Evolutionary conservation across 2,113 vertebrate species (phyloP).

Genomic region (Macroglossus sobrinus): DNA sequence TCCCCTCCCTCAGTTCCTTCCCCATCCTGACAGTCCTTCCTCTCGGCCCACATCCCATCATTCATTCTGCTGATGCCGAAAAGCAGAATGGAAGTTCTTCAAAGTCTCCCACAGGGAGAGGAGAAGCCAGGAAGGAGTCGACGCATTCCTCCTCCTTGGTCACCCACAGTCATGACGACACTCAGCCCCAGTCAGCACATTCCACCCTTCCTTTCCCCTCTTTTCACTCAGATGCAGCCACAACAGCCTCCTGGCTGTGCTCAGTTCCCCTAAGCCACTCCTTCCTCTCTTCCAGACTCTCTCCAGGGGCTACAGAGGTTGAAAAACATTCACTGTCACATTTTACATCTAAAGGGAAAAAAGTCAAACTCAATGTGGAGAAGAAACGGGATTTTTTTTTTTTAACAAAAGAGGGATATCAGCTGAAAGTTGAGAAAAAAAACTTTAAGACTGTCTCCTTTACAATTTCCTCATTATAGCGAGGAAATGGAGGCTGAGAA

Average conservation of each 20-base stretch:
- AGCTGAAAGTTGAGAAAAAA: background rate
- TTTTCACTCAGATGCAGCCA: background rate
- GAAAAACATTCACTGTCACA: background rate
- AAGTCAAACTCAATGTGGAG: background rate
- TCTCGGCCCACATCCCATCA: too few relatives aligned
- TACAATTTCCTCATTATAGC: background rate
- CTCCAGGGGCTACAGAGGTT: background rate
- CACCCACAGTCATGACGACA: background rate
- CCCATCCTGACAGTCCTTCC: background rate
- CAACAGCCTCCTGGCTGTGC: background rate
- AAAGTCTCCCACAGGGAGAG: background rate
- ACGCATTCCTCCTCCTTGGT: background rate
- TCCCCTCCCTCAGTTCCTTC: background rate
- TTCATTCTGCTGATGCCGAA: background rate
- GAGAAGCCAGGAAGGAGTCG: background rate
- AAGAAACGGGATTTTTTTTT: background rate
- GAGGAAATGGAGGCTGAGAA: background rate
- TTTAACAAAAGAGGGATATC: background rate
- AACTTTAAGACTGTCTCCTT: background rate
- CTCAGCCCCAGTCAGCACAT: background rate
- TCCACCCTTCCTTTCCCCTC: constrained; percentile 12
- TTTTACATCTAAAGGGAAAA: background rate
- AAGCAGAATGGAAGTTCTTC: too few relatives aligned
- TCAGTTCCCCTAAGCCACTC: background rate
- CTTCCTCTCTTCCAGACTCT: background rate